These are phyloP conservation scores for Sebastes steindachneri DNA, from an alignment of 2,797 vertebrate genomes.

Conservation along the genomic window DNA sequence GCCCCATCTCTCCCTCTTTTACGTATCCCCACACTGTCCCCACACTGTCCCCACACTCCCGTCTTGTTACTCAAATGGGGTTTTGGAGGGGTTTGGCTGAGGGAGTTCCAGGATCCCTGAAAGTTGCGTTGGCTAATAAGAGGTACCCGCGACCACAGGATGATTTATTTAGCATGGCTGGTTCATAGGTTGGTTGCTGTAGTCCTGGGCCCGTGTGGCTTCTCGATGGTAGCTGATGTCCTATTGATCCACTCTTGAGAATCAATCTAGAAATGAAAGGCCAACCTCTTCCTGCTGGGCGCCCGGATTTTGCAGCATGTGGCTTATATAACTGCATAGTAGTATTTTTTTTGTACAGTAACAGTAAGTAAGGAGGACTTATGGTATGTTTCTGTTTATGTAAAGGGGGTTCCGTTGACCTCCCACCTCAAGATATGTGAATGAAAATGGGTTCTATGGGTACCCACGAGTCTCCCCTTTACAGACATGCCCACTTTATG, in stretches of 20 bases:
- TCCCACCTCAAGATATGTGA: too few species aligned
- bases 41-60: not conserved
- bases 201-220: conserved; percentile 22
- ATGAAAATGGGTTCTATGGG: too few species aligned
- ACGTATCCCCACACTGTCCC: too few species aligned
- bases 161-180: conserved; percentile 55
- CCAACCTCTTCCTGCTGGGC: conserved; percentile 14
- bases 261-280: conserved; percentile 32
- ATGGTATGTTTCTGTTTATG: not conserved
- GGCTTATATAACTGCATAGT: not conserved
- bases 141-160: conserved; percentile 11
- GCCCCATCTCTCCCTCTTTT: conserved; percentile 12
- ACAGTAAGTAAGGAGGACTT: not conserved
- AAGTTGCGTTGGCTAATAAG: conserved; percentile 28
- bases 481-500: too few species aligned
- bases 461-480: too few species aligned
- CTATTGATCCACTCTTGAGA: conserved; percentile 55
- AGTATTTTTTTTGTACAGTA: not conserved
- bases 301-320: not conserved
- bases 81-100: not conserved
- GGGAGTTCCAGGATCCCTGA: conserved; percentile 10
- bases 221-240: conserved; percentile 27
- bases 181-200: conserved; percentile 26
- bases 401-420: not conserved
- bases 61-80: conserved; percentile 8